Conservation (phyloP, 2,113 vertebrate species). For the Pagrus major region DNA sequence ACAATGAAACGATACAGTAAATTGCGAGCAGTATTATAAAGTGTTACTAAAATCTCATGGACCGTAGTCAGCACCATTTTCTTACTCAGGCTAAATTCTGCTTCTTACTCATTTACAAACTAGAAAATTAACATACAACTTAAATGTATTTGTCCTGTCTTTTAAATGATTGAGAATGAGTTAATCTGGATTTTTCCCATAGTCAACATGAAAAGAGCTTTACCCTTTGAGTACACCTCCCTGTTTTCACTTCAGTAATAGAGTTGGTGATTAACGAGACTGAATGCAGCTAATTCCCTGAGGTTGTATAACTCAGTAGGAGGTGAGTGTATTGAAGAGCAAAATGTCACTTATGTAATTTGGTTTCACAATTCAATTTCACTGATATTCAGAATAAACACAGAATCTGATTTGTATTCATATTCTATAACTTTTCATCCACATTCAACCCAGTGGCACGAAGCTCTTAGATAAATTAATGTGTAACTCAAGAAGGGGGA, state of each 20-base stretch:
- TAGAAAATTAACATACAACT: neutral
- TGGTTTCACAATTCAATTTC: neutral
- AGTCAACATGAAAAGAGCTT: neutral
- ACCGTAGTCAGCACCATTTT: neutral
- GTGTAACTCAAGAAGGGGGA: neutral
- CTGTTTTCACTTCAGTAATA: conserved; percentile 1
- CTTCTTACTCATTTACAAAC: neutral
- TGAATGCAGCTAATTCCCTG: neutral
- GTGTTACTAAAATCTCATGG: neutral
- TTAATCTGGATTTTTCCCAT: neutral
- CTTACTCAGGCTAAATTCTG: neutral
- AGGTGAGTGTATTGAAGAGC: neutral
- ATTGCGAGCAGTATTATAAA: neutral
- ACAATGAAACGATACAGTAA: no score
- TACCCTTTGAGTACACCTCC: neutral
- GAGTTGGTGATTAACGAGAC: neutral
- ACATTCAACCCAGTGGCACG: neutral
- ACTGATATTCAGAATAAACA: neutral
- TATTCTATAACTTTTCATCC: neutral
- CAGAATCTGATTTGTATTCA: neutral
- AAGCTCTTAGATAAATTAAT: neutral
- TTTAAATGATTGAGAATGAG: no score
- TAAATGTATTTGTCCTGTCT: neutral
- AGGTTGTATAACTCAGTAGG: neutral
- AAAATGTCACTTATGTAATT: neutral